Conservation (phyloP, 2,888 invertebrate genomes). For the Eilema griseolum region DNA sequence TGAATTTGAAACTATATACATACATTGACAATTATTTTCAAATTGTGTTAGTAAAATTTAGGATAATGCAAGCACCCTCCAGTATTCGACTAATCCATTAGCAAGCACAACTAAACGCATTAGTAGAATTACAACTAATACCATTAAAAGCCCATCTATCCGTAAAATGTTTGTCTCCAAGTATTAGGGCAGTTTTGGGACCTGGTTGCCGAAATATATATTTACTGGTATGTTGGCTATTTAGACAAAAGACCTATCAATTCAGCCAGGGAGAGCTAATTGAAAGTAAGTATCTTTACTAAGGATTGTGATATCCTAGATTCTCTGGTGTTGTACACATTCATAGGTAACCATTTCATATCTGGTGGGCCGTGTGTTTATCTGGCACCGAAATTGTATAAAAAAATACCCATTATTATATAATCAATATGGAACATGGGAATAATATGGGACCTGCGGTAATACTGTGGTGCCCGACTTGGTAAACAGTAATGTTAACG, state of each 20-base stretch:
- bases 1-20: background rate
- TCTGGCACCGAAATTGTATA: too few species aligned
- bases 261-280: background rate
- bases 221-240: background rate
- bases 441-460: too few species aligned
- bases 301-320: background rate
- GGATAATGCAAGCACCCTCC: constrained; percentile 35
- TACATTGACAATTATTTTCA: constrained; percentile 33
- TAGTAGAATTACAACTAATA: constrained; percentile 72
- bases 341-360: too few species aligned
- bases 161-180: constrained; percentile 54
- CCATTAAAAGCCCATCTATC: constrained; percentile 73
- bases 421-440: too few species aligned
- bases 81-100: constrained; percentile 64
- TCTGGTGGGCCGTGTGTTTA: too few species aligned
- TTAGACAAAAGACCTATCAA: background rate
- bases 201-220: constrained; percentile 17
- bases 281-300: background rate
- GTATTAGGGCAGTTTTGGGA: constrained; percentile 49
- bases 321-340: too few species aligned
- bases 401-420: too few species aligned
- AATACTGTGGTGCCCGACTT: too few species aligned
- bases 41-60: constrained; percentile 40
- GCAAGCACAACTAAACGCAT: constrained; percentile 69
- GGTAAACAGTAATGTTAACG: too few species aligned